These are phyloP conservation scores for Parthenolecanium corni DNA, from an alignment of 2,888 invertebrate genomes.

Conservation along the genomic window DNA sequence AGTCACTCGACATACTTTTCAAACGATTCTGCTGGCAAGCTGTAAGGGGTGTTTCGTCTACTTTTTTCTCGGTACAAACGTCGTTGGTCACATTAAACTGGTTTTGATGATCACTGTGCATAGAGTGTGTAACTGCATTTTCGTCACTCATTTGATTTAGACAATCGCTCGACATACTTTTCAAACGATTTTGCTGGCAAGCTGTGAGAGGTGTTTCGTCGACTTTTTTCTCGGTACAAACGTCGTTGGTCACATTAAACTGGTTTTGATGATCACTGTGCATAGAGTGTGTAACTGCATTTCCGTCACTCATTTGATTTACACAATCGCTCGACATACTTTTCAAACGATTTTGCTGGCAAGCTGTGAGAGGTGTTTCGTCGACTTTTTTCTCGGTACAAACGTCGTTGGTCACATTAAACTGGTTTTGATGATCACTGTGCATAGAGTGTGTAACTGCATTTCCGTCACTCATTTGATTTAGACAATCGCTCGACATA, in stretches of 20 bases:
- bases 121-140: too few relatives aligned
- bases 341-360: neutral
- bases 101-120: conserved; percentile 15
- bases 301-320: neutral
- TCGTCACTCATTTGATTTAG: neutral
- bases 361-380: neutral
- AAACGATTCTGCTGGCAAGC: neutral
- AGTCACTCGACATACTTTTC: neutral
- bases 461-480: conserved; percentile 2
- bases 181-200: neutral
- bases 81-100: neutral
- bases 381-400: neutral
- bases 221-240: neutral
- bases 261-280: conserved; percentile 15
- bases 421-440: conserved; percentile 14
- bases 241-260: neutral
- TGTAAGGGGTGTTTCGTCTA: neutral
- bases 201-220: neutral
- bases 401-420: neutral
- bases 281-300: too few relatives aligned
- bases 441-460: too few relatives aligned
- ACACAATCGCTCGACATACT: neutral
- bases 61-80: neutral
- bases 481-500: conserved; percentile 6
- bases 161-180: neutral